Evolutionary conservation across 2,113 vertebrate species (phyloP).

Genomic region (Austrofundulus limnaeus): DNA sequence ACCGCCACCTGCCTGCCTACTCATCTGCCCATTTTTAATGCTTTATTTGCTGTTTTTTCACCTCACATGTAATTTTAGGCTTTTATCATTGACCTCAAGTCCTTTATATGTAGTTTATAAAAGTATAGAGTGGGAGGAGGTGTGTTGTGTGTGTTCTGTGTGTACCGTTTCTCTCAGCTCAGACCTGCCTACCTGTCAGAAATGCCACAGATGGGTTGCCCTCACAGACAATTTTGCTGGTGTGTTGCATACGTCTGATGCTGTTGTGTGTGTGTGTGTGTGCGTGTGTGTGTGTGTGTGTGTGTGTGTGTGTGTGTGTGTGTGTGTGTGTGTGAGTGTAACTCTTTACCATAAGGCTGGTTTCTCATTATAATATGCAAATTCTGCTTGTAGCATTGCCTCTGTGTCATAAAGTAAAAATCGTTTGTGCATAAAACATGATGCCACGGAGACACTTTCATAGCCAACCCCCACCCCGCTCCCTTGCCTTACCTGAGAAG

Average conservation of each 20-base stretch:
- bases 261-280: conserved; percentile 5
- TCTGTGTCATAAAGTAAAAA: conserved; percentile 48
- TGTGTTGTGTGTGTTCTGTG: conserved; percentile 4
- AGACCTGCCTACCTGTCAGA: conserved; percentile 47
- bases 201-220: conserved; percentile 47
- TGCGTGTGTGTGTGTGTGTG: background rate
- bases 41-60: conserved; percentile 12
- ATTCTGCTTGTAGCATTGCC: conserved; percentile 33
- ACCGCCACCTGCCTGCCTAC: conserved; percentile 29
- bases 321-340: conserved; percentile 1
- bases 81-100: conserved; percentile 33
- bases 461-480: background rate
- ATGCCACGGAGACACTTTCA: conserved; percentile 35
- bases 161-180: conserved; percentile 29
- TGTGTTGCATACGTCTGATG: conserved; percentile 24
- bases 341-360: background rate
- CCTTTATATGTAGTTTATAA: conserved; percentile 23
- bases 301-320: background rate
- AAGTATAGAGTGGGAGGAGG: conserved; percentile 5
- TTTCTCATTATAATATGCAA: conserved; percentile 33
- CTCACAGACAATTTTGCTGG: conserved; percentile 52
- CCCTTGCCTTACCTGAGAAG: no score
- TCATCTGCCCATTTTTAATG: conserved; percentile 21
- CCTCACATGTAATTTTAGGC: conserved; percentile 28
- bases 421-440: conserved; percentile 36